Evolutionary conservation across 2,113 vertebrate genomes (phyloP), one percentile per base, ranked within the genome.

Genomic region (Bos javanicus): DNA sequence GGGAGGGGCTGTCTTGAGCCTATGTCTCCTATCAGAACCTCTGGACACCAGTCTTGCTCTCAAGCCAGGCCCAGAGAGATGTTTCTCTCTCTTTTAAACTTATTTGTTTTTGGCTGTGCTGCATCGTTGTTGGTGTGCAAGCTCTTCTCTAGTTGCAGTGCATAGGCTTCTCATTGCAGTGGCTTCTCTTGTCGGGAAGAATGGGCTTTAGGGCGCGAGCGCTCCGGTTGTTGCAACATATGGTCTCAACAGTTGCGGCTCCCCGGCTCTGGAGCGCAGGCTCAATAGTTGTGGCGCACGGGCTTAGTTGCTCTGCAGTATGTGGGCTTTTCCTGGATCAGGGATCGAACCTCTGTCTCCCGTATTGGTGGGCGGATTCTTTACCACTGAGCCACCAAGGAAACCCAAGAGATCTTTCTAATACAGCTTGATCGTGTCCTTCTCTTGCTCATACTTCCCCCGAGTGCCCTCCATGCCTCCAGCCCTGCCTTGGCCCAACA

Each of bases 1-100:
- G 17, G 50, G 90, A 94, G 19, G 60, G 67, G 6, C 67, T 86
- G 67, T 76, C 87, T 82, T 12, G 17, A 39, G 56, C n/a, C 57
- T 46, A 50, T 15, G 26, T 83, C 88, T 91, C 81, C 85, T 33
- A 9, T 54, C 64, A 80, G 62, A 92, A 62, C 56, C 26, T 78
- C 89, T 57, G 62, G 86, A 56, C 19, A 16, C 52, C 43, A 62
- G 33, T 30, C 23, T 52, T 57, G 39, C 4, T 16, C 39, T 50
- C 6, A 33, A 1, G 13, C 54, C 48, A 33, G 15, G 48, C n/a
- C 43, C 43, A 64, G 74, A 16, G 11, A 39, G 39, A 39, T 25
- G 6, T 28, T 57, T 67, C 15, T 54, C 14, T 43, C 6, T 13
- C 1, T 43, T 13, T 39, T 25, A 7, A 13, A 28, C 23, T 39